Conservation (phyloP, 2,797 vertebrate genomes). For the Cossypha dichroa region DNA sequence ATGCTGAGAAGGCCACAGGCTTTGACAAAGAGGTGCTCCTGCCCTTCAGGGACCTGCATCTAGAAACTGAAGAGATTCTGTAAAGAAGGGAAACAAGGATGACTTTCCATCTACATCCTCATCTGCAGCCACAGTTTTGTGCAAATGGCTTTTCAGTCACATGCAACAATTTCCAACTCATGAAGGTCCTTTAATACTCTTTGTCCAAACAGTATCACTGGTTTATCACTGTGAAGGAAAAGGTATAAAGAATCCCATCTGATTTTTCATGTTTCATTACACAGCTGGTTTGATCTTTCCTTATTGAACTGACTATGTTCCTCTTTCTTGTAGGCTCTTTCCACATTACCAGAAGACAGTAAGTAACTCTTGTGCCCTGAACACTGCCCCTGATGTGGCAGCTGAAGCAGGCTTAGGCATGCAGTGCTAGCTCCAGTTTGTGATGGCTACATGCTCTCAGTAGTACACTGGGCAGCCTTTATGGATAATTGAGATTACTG, state of each 20-base stretch:
- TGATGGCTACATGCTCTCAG: not conserved
- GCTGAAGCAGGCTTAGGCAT: not conserved
- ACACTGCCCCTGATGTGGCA: not conserved
- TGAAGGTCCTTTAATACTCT: not conserved
- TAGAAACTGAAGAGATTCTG: not conserved
- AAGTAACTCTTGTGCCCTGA: not conserved
- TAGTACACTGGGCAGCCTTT: not conserved
- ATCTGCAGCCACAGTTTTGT: not conserved
- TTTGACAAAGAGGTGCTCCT: not conserved
- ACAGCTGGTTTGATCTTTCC: not conserved
- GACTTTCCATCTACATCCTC: not conserved
- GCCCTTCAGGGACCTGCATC: not conserved
- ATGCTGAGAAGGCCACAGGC: not conserved
- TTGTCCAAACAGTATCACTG: not conserved
- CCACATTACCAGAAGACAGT: not conserved
- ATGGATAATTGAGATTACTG: not conserved
- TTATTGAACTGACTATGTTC: not conserved
- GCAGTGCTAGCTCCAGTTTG: not conserved
- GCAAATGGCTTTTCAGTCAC: not conserved
- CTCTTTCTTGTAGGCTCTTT: not conserved
- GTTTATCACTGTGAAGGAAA: fast-evolving
- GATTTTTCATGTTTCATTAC: not conserved
- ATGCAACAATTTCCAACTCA: not conserved
- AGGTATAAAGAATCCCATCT: not conserved
- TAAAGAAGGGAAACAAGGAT: not conserved